Evolutionary conservation across 1,140 invertebrate genomes (phyloP).

Genomic region (Heliconius nattereri): DNA sequence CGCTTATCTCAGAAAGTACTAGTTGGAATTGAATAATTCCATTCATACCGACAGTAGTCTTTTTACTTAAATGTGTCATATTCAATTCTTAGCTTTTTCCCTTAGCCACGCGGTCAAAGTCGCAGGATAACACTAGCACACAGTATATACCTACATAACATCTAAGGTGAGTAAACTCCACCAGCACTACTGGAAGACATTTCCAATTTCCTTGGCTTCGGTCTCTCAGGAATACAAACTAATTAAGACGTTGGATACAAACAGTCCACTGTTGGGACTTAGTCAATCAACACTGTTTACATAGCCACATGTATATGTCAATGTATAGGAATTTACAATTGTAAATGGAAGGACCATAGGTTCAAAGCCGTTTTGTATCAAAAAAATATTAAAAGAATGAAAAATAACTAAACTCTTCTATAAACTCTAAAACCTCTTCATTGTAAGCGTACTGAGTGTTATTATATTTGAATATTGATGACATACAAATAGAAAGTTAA

Average conservation of each 20-base stretch:
- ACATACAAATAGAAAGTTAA: not conserved
- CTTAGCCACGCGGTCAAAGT: no score
- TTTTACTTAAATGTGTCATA: no score
- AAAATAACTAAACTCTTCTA: not conserved
- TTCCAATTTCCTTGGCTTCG: conserved; percentile 21
- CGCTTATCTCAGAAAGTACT: no score
- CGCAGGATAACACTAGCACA: no score
- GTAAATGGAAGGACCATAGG: not conserved
- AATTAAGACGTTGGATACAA: conserved; percentile 20
- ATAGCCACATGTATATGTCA: not conserved
- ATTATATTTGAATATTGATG: not conserved
- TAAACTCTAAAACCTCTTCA: not conserved
- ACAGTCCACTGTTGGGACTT: not conserved
- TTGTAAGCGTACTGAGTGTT: not conserved
- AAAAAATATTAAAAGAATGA: not conserved
- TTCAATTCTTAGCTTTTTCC: no score
- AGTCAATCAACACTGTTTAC: not conserved
- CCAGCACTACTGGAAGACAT: not conserved
- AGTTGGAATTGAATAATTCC: not conserved
- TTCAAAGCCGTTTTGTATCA: no score
- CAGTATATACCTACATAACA: not conserved
- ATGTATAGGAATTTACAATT: no score
- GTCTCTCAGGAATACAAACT: conserved; percentile 9
- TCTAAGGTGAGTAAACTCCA: not conserved
- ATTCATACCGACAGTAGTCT: not conserved